Evolutionary conservation across 2,888 invertebrate species (phyloP).

Genomic region (Trissolcus japonicus): DNA sequence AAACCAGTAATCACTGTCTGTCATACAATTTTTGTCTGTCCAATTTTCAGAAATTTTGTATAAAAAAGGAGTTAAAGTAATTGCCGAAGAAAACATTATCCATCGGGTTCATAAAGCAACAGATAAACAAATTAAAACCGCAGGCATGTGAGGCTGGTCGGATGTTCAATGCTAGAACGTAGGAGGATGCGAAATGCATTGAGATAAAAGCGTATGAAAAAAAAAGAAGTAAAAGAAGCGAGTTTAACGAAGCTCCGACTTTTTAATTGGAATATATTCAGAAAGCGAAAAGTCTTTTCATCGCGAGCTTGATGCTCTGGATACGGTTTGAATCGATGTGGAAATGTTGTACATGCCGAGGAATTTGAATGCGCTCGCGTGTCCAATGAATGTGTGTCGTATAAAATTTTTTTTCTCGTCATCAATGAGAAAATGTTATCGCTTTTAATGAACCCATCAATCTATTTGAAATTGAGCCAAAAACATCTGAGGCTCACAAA

Average conservation of each 20-base stretch:
- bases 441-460: too few relatives aligned
- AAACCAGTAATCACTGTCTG: not conserved
- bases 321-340: constrained; percentile 69
- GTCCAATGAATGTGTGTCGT: constrained; percentile 46
- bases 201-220: constrained; percentile 54
- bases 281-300: constrained; percentile 76
- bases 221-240: constrained; percentile 63
- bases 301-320: constrained; percentile 72
- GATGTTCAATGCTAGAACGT: constrained; percentile 53
- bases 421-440: too few relatives aligned
- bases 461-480: too few relatives aligned
- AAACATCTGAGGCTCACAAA: too few relatives aligned
- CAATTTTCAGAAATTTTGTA: not conserved
- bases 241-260: constrained; percentile 76
- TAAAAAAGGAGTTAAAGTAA: constrained; percentile 61
- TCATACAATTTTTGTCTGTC: not conserved
- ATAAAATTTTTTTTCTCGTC: constrained; percentile 13
- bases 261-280: constrained; percentile 77
- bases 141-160: constrained; percentile 63
- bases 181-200: constrained; percentile 53
- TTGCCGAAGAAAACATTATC: constrained; percentile 67
- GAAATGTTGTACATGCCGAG: constrained; percentile 56
- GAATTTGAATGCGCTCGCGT: constrained; percentile 50
- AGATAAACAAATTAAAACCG: constrained; percentile 64
- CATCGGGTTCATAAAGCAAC: constrained; percentile 54